Evolutionary conservation across 2,888 invertebrate genomes (phyloP).

Genomic region (Pasiphila rectangulata): DNA sequence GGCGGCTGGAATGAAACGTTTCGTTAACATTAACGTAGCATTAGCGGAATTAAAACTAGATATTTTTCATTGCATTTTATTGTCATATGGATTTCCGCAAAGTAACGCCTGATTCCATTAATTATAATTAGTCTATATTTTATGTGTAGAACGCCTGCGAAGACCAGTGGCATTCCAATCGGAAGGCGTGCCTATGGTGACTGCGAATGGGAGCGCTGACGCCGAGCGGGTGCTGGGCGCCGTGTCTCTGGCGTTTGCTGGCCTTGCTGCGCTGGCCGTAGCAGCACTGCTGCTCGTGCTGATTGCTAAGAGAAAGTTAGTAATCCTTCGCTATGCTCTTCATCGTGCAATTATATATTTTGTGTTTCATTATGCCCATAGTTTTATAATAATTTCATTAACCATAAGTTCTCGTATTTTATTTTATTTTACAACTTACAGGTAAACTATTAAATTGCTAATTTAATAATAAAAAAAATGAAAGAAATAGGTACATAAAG

Average conservation of each 20-base stretch:
- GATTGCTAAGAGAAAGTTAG: slow-evolving; percentile 62
- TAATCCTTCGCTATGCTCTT: not conserved
- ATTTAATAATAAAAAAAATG: no score
- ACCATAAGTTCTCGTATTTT: no score
- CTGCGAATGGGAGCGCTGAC: slow-evolving; percentile 46
- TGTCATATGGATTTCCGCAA: not conserved
- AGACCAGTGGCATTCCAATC: slow-evolving; percentile 69
- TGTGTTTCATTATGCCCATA: no score
- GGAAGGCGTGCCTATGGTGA: slow-evolving; percentile 51
- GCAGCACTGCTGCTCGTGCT: slow-evolving; percentile 66
- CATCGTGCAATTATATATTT: no score
- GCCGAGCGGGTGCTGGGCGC: slow-evolving; percentile 69
- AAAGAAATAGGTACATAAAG: no score
- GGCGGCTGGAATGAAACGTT: no score
- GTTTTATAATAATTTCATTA: no score
- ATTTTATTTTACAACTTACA: no score
- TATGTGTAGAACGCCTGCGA: slow-evolving; percentile 61
- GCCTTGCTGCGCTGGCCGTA: slow-evolving; percentile 67
- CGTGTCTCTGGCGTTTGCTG: slow-evolving; percentile 71
- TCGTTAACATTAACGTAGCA: no score
- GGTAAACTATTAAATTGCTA: no score
- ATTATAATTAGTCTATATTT: not conserved
- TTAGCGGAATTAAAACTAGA: no score
- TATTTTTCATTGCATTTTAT: no score
- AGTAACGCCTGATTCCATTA: not conserved